Conservation (phyloP, 53 echinoderm and acorn worm genomes). For the Echinarachnius parma region DNA sequence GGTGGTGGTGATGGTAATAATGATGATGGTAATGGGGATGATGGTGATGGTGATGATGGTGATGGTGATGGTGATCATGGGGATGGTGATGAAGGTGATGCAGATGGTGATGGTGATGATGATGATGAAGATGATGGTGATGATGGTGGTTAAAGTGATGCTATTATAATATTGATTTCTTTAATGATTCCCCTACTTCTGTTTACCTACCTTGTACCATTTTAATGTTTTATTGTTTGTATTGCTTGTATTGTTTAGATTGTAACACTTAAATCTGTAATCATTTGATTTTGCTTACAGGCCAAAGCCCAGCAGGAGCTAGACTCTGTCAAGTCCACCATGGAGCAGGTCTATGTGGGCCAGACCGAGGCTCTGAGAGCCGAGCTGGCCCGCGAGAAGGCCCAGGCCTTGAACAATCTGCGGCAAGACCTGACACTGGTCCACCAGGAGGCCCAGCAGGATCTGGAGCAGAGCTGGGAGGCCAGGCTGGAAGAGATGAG, state of each 20-base stretch:
- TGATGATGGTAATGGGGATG: too few species aligned
- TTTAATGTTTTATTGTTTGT: too few species aligned
- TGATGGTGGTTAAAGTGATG: not conserved
- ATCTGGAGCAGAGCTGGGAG: slow-evolving; percentile 56
- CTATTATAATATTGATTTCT: too few species aligned
- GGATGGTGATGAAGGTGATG: not conserved
- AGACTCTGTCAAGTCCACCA: slow-evolving; percentile 55
- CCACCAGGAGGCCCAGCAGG: slow-evolving; percentile 59
- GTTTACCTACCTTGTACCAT: too few species aligned
- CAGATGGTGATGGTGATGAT: slow-evolving; percentile 2
- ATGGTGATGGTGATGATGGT: slow-evolving; percentile 6
- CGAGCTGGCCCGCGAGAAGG: slow-evolving; percentile 48
- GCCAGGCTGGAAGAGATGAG: slow-evolving; percentile 53
- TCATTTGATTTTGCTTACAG: too few species aligned
- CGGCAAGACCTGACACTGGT: slow-evolving; percentile 52
- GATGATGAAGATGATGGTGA: not conserved
- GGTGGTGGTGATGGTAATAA: too few species aligned
- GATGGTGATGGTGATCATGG: not conserved
- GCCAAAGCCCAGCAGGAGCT: slow-evolving; percentile 57
- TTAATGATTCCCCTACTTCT: too few species aligned
- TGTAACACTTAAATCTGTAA: too few species aligned
- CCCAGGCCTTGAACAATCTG: slow-evolving; percentile 63
- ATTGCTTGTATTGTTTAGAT: too few species aligned
- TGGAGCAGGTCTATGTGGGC: slow-evolving; percentile 69
- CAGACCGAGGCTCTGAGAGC: slow-evolving; percentile 68